Evolutionary conservation across 2,797 vertebrate species (phyloP).

Genomic region (Enteromius treurensis): DNA sequence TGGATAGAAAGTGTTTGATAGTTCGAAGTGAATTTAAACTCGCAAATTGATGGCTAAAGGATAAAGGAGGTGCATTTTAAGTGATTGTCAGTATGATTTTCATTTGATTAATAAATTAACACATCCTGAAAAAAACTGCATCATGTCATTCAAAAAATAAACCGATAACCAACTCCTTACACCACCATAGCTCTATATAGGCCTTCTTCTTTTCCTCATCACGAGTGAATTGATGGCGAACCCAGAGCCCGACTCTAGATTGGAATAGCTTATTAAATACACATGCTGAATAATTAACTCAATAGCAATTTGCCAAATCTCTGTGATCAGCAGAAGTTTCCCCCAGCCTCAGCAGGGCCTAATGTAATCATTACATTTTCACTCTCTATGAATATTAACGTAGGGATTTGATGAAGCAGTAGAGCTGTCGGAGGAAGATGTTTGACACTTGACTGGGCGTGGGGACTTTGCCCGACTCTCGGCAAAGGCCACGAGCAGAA

Average conservation of each 20-base stretch:
- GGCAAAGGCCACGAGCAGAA: slow-evolving; percentile 22
- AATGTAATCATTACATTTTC: slow-evolving; percentile 77
- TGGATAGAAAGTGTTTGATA: neutral
- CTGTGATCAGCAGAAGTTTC: slow-evolving; percentile 79
- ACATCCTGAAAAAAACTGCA: neutral
- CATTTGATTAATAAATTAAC: neutral
- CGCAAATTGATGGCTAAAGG: neutral
- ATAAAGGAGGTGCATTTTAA: neutral
- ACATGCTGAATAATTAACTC: slow-evolving; percentile 81
- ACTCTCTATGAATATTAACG: slow-evolving; percentile 70
- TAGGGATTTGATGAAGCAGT: slow-evolving; percentile 66
- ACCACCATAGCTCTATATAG: neutral
- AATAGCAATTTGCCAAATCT: slow-evolving; percentile 80
- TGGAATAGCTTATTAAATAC: slow-evolving; percentile 77
- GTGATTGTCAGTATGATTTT: neutral
- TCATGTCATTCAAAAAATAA: neutral
- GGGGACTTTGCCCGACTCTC: slow-evolving; percentile 11
- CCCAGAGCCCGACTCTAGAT: slow-evolving; percentile 75
- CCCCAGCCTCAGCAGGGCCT: slow-evolving; percentile 75
- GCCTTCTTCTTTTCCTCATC: slow-evolving; percentile 56
- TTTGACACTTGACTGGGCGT: slow-evolving; percentile 69
- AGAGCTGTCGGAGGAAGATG: slow-evolving; percentile 69
- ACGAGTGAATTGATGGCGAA: slow-evolving; percentile 62
- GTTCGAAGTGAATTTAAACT: neutral
- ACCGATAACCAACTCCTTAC: neutral